These are phyloP conservation scores for Carassius auratus DNA, from an alignment of 2,113 vertebrate species.

Conservation along the genomic window DNA sequence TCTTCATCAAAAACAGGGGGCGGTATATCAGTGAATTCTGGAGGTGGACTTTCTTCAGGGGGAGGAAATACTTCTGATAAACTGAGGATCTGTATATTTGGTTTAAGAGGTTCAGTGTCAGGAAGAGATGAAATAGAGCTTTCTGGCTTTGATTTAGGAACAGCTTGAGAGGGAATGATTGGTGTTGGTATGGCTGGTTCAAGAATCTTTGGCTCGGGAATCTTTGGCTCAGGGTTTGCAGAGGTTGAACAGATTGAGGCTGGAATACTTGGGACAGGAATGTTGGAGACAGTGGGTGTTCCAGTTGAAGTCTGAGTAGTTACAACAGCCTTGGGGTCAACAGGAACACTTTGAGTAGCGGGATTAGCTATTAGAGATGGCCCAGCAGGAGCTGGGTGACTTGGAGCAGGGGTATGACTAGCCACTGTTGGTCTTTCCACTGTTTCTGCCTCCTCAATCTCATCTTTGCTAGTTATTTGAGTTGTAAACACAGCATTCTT, in stretches of 20 bases:
- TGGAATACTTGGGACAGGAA: conserved; percentile 16
- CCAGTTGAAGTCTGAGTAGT: neutral
- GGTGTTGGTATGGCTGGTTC: conserved; percentile 23
- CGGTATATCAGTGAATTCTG: conserved; percentile 45
- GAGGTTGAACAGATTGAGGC: conserved; percentile 38
- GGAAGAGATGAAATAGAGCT: neutral
- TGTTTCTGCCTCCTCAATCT: conserved; percentile 11
- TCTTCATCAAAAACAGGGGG: conserved; percentile 51
- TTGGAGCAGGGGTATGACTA: conserved; percentile 8
- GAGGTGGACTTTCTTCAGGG: conserved; percentile 9
- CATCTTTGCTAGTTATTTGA: conserved; percentile 48
- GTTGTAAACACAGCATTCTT: conserved; percentile 61
- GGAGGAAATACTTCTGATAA: conserved; percentile 43
- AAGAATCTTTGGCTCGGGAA: neutral
- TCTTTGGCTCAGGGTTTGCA: neutral
- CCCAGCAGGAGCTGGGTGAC: neutral
- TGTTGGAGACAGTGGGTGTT: neutral
- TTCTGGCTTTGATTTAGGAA: neutral
- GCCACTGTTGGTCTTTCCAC: neutral
- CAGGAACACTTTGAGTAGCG: conserved; percentile 10
- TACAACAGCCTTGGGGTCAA: neutral
- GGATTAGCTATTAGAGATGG: conserved; percentile 33
- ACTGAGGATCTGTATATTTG: conserved; percentile 3
- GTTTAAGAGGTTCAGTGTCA: neutral
- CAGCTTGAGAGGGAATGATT: neutral